Evolutionary conservation across 2,797 vertebrate species (phyloP), one percentile per base, ranked within the genome.

Genomic region (Hephaestus fuliginosus): DNA sequence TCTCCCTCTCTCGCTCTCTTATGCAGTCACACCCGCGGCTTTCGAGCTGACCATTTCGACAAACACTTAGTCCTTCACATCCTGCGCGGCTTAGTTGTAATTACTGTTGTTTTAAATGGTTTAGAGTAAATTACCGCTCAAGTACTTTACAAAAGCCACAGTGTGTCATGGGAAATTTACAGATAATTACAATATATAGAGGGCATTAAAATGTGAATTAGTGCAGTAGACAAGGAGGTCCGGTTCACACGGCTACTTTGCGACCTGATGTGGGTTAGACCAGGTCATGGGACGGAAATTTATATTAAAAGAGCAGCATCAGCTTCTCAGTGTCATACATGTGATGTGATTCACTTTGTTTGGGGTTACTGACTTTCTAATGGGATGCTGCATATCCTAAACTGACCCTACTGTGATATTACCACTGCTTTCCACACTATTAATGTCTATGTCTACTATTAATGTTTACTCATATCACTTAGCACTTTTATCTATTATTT

Each of bases 21-120:
- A 22, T 62, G 56, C 56, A 18, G 41, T 73, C 39, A 56, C 48
- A 17, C 30, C 30, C 30, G 30, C 30, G 30, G 65, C 55, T 70
- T 81, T 83, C 41, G 70, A 52, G 55, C 25, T 85, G 80, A 87
- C 82, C 81, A 71, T 74, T 75, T 77, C 39, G 69, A 66, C 63
- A 62, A 78, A 84, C 76, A 78, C 33, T 49, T 44, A 62, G 63
- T 60, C 64, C n/a, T 71, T 74, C 48, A 83, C 70, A 62, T 68
- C 49, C 60, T 36, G 62, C 66, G 20, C 41, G 64, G 71, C 25
- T 74, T 71, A 64, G 82, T 53, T 44, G 58, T 79, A 76, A 84
- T 82, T 81, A 74, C 39, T 61, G 68, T 67, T 78, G 56, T 76
- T 17, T 74, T 74, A 43, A 83, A 75, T 70, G 15, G n/a, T 80